Evolutionary conservation across 1,140 invertebrate species (phyloP).

Genomic region (Halyomorpha halys): DNA sequence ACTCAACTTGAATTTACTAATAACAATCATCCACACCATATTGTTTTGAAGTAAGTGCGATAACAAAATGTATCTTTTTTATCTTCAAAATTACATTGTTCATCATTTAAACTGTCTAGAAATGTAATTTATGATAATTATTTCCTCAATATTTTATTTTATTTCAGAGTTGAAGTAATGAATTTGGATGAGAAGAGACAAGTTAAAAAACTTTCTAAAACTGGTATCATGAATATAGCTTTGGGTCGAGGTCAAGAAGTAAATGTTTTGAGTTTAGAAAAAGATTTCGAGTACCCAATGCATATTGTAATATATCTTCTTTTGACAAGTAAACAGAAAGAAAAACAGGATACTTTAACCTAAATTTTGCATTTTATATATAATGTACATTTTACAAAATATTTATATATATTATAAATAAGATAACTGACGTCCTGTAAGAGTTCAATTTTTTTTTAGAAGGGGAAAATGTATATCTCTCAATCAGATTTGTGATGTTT

Average conservation of each 20-base stretch:
- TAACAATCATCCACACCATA: slow-evolving; percentile 9
- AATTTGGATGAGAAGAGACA: slow-evolving; percentile 27
- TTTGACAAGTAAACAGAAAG: slow-evolving; percentile 1
- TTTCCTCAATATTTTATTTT: not conserved
- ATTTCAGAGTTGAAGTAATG: slow-evolving; percentile 26
- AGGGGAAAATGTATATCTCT: no score
- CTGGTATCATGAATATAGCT: slow-evolving; percentile 20
- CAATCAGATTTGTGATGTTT: no score
- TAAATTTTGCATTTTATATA: no score
- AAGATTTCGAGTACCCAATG: slow-evolving; percentile 26
- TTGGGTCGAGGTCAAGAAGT: slow-evolving; percentile 23
- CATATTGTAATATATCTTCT: slow-evolving; percentile 23
- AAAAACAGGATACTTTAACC: no score
- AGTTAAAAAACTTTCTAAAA: slow-evolving; percentile 11
- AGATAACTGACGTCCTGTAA: no score
- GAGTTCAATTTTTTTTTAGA: no score
- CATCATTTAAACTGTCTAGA: no score
- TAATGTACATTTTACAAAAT: no score
- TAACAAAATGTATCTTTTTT: no score
- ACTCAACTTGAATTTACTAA: slow-evolving; percentile 1
- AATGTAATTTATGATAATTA: not conserved
- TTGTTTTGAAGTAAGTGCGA: no score
- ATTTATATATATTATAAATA: no score
- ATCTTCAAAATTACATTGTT: no score
- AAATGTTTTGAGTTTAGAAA: slow-evolving; percentile 23